Evolutionary conservation across 2,888 invertebrate genomes (phyloP).

Genomic region (Podotricha telesiphe): DNA sequence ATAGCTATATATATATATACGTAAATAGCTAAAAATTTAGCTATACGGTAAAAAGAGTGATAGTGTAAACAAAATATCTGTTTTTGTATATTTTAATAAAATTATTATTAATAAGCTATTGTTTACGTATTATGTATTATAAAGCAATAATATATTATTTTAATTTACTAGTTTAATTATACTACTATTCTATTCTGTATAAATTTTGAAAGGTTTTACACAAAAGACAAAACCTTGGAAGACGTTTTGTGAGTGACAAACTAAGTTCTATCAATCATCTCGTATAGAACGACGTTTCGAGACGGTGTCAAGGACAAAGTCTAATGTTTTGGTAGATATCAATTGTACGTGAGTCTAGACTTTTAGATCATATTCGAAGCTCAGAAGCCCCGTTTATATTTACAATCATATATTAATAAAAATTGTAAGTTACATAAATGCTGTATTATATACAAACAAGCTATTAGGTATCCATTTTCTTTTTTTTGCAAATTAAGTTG

Average conservation of each 20-base stretch:
- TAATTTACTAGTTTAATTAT: not conserved
- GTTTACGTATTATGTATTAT: no score
- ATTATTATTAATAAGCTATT: no score
- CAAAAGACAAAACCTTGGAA: slow-evolving; percentile 2
- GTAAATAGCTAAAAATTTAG: no score
- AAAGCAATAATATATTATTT: not conserved
- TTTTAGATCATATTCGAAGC: slow-evolving; percentile 1
- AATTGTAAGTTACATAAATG: not conserved
- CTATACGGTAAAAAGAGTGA: no score
- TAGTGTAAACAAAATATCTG: no score
- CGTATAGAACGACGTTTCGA: slow-evolving; percentile 12
- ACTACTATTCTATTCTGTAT: not conserved
- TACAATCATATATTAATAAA: not conserved
- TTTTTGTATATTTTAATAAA: no score
- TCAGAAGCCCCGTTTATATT: not conserved
- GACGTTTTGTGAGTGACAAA: slow-evolving; percentile 8
- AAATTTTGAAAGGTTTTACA: not conserved
- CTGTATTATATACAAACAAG: not conserved
- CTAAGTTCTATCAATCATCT: slow-evolving; percentile 19
- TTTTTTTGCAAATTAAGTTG: no score
- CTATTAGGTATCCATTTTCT: no score
- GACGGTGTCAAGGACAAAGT: slow-evolving; percentile 7
- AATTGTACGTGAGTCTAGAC: not conserved
- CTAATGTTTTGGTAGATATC: slow-evolving; percentile 7
- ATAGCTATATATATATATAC: no score